Evolutionary conservation across 1,140 invertebrate species (phyloP).

Genomic region (Protaetia brevitarsis): DNA sequence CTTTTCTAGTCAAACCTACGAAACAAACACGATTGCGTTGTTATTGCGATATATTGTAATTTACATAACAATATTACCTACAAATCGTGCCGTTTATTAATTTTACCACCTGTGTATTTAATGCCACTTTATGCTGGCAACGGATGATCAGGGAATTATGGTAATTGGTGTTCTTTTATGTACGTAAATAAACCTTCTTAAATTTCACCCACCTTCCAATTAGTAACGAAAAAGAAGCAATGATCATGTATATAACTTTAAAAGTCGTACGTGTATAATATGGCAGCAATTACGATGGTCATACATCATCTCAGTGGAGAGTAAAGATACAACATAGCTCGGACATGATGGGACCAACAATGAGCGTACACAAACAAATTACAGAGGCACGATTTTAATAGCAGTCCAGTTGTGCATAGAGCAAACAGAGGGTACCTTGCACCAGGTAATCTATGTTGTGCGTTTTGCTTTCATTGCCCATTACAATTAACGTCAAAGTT

Average conservation of each 20-base stretch:
- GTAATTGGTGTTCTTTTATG: conserved; percentile 4
- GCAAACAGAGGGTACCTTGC: no score
- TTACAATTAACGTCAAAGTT: no score
- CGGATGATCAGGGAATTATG: not conserved
- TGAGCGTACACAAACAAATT: conserved; percentile 12
- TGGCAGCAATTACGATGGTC: conserved; percentile 7
- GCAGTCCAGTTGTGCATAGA: not conserved
- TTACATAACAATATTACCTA: no score
- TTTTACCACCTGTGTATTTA: not conserved
- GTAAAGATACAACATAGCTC: conserved; percentile 5
- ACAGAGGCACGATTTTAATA: conserved; percentile 1
- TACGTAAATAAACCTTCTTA: conserved; percentile 13
- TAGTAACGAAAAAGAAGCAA: conserved; percentile 3
- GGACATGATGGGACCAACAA: conserved; percentile 13
- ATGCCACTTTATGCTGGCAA: not conserved
- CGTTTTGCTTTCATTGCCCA: no score
- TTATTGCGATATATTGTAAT: no score
- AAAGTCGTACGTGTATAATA: conserved; percentile 16
- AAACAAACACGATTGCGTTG: no score
- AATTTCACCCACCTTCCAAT: conserved; percentile 6
- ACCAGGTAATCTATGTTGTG: no score
- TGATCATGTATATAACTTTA: not conserved
- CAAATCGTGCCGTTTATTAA: conserved; percentile 5
- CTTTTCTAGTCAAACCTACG: no score
- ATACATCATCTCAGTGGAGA: conserved; percentile 11